Evolutionary conservation across 1,140 invertebrate genomes (phyloP).

Genomic region (Samia ricini): DNA sequence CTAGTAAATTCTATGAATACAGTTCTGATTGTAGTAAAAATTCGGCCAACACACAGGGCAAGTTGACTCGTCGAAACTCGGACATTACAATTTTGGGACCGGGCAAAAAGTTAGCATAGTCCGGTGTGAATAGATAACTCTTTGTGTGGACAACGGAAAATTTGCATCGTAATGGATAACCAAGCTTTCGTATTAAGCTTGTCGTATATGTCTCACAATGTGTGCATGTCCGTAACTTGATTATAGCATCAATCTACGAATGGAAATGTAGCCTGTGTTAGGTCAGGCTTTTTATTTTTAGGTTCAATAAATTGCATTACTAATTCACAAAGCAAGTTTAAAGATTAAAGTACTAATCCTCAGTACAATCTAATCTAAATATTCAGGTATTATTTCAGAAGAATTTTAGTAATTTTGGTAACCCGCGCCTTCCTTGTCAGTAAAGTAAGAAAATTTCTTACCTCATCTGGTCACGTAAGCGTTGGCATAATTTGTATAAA

Average conservation of each 20-base stretch:
- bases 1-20: neutral
- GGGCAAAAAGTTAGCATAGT: conserved; percentile 54
- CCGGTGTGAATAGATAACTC: conserved; percentile 41
- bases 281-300: neutral
- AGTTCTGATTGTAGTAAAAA: conserved; percentile 4
- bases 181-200: conserved; percentile 30
- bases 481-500: too few relatives aligned
- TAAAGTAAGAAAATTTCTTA: too few relatives aligned
- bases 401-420: too few relatives aligned
- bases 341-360: too few relatives aligned
- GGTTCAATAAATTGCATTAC: neutral
- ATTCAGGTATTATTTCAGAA: too few relatives aligned
- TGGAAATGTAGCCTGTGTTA: neutral
- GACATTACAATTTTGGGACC: conserved; percentile 45
- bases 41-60: conserved; percentile 6
- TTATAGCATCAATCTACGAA: conserved; percentile 18
- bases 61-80: conserved; percentile 37
- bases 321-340: too few relatives aligned
- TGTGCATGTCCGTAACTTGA: conserved; percentile 24
- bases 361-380: too few relatives aligned
- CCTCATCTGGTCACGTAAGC: too few relatives aligned
- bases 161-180: conserved; percentile 69
- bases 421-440: too few relatives aligned
- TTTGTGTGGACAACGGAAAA: conserved; percentile 48
- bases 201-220: conserved; percentile 40